Evolutionary conservation across 2,113 vertebrate genomes (phyloP), one percentile per base, ranked within the genome.

Genomic region (Hippopotamus amphibius): DNA sequence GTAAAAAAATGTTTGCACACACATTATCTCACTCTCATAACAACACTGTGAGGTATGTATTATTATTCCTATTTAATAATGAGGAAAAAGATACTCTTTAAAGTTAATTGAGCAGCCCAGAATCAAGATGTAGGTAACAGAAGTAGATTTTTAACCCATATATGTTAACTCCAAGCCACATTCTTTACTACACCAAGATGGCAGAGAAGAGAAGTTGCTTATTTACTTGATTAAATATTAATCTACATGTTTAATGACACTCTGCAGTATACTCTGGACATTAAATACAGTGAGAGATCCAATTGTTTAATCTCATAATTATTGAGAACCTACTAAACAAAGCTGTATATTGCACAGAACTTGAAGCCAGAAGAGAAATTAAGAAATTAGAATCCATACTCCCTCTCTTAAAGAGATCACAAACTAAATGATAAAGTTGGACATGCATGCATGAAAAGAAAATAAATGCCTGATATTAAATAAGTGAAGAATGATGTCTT

Each of bases 351-450:
- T 89, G 43, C n/a, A 69, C 2, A 63, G n/a, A 81, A 3, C 26
- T 69, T 80, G 43, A 55, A 12, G 30, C 43, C 86, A 22, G 93
- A 88, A 57, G 37, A 79, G 41, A 87, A 83, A 66, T 53, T 71
- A 48, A 74, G 69, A 86, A 91, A 77, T 96, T 53, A 69, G 90
- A 93, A 95, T 63, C 33, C 41, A 83, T 21, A 43, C 15, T 65
- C 19, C n/a, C 3, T 63, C 74, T 33, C n/a, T 48, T 69, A 50
- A 93, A 57, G 41, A 84, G 8, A 26, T 83, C 50, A 63, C 30
- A 80, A 15, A 65, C 30, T 41, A 72, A 72, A 59, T n/a, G 7
- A 16, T 85, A 48, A 79, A 48, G 57, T 79, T 28, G 79, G 50
- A 71, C 68, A 66, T 66, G 53, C 57, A 41, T n/a, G 5, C 69